Percentiles rank a stretch among this genome's conserved stretches.
phyloP scores from a whole-genome alignment of 2,888 invertebrate species.

The Brenthis daphne region DNA sequence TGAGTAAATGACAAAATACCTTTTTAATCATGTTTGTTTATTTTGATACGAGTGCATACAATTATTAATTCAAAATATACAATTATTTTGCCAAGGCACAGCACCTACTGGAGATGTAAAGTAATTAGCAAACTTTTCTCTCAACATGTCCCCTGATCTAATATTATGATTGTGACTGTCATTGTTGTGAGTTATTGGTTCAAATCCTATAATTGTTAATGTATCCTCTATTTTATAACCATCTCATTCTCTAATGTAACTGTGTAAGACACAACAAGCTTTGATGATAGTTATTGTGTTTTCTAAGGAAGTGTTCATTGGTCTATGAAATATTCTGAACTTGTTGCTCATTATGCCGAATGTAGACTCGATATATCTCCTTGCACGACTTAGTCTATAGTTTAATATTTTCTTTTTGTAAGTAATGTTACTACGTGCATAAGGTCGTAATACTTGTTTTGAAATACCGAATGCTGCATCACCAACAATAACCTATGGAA shows the following conservation, averaged over 20 bases:
- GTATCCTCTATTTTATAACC: constrained; percentile 29
- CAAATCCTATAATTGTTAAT: constrained; percentile 27
- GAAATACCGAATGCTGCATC: constrained; percentile 37
- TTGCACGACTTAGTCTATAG: constrained; percentile 34
- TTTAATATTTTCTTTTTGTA: constrained; percentile 37
- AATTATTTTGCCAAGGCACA: too few relatives aligned
- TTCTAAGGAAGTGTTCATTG: constrained; percentile 27
- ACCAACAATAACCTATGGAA: constrained; percentile 30
- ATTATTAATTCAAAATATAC: too few relatives aligned
- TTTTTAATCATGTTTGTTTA: too few relatives aligned
- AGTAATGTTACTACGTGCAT: constrained; percentile 30
- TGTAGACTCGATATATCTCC: constrained; percentile 36
- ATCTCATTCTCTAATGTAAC: constrained; percentile 31
- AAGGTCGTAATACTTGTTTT: constrained; percentile 31
- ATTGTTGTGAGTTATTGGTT: constrained; percentile 8
- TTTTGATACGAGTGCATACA: too few relatives aligned
- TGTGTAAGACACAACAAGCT: constrained; percentile 33
- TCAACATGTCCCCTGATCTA: constrained; percentile 26
- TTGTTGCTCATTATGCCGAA: constrained; percentile 35
- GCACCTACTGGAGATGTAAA: too few relatives aligned
- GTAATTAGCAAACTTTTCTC: too few relatives aligned
- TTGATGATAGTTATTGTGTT: constrained; percentile 28
- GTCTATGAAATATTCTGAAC: constrained; percentile 33
- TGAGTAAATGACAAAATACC: too few relatives aligned
- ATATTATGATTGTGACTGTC: constrained; percentile 21